Evolutionary conservation across 2,888 invertebrate genomes (phyloP).

Genomic region (Eutolmus rufibarbis): DNA sequence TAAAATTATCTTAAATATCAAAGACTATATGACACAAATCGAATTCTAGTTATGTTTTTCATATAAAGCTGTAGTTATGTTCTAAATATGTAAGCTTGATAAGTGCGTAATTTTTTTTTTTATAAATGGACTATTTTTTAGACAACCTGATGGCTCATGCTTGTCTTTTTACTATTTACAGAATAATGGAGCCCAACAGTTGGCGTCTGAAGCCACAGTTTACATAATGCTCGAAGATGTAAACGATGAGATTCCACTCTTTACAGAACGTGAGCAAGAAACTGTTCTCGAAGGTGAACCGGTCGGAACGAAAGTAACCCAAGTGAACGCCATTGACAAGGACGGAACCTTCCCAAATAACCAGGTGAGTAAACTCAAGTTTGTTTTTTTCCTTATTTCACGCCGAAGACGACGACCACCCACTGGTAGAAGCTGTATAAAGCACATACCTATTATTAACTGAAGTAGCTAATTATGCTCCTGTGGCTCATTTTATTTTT

Average conservation of each 20-base stretch:
- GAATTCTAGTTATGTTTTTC: no score
- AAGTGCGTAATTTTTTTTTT: not conserved
- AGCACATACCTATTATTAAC: not conserved
- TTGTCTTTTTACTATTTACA: conserved; percentile 58
- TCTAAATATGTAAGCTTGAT: no score
- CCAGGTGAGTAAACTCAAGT: conserved; percentile 69
- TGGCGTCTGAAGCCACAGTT: conserved; percentile 93
- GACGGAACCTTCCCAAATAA: conserved; percentile 95
- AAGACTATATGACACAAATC: no score
- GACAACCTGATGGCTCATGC: not conserved
- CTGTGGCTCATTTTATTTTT: not conserved
- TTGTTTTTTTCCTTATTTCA: not conserved
- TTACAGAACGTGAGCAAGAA: conserved; percentile 94
- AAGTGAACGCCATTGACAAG: conserved; percentile 95
- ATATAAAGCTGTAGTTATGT: no score
- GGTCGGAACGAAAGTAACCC: conserved; percentile 92
- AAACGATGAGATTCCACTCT: conserved; percentile 95
- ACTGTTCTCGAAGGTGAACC: conserved; percentile 95
- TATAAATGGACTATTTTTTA: not conserved
- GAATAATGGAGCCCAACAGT: conserved; percentile 95
- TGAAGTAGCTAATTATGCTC: not conserved
- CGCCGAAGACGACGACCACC: not conserved
- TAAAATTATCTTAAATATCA: no score
- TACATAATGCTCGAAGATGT: conserved; percentile 94
- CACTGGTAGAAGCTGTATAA: not conserved